Conservation (phyloP, 2,113 vertebrate species). For the Noctilio leporinus region DNA sequence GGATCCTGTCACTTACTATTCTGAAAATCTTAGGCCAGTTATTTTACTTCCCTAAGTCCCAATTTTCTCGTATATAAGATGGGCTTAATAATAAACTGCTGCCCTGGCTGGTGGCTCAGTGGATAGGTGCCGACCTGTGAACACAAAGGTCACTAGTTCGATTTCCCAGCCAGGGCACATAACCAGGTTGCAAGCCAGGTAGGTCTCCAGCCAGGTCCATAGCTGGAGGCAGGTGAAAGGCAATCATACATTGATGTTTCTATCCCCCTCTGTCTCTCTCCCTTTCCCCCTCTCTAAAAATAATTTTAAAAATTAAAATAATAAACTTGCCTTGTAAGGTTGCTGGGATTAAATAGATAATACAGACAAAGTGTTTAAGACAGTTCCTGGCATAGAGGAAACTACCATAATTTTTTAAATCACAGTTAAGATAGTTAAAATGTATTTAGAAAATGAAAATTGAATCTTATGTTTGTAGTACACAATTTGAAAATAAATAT, state of each 20-base stretch:
- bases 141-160: no score
- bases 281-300: no score
- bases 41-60: constrained; percentile 15
- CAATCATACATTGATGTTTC: no score
- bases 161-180: no score
- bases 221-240: no score
- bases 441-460: constrained; percentile 42
- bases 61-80: constrained; percentile 15
- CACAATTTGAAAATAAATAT: constrained; percentile 41
- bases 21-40: not conserved
- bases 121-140: no score
- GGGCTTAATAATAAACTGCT: not conserved
- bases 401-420: constrained; percentile 15
- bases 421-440: constrained; percentile 23
- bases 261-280: no score
- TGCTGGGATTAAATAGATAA: constrained; percentile 43
- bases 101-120: no score
- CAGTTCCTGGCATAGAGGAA: not conserved
- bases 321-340: not conserved
- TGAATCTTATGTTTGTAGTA: not conserved
- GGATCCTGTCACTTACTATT: not conserved
- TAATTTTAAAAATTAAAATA: no score
- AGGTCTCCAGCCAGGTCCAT: no score
- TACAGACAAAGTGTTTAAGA: not conserved
- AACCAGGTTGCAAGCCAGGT: no score